These are phyloP conservation scores for Aphyosemion australe DNA, from an alignment of 2,113 vertebrate species.

Conservation along the genomic window DNA sequence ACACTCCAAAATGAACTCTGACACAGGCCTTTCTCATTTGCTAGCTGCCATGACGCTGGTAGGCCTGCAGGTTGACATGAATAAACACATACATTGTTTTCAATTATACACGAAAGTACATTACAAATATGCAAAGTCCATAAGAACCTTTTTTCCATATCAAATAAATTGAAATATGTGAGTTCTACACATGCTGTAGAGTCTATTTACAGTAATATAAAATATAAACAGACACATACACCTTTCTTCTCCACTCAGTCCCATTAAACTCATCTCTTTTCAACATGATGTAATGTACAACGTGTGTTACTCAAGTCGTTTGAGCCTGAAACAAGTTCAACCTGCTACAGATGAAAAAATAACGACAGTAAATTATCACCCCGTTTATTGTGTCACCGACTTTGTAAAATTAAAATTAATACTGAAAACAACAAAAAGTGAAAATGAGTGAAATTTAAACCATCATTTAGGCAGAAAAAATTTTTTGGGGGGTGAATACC, in stretches of 20 bases:
- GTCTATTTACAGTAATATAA: slow-evolving; percentile 65
- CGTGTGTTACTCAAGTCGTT: not conserved
- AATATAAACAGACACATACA: slow-evolving; percentile 59
- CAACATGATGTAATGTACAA: slow-evolving; percentile 12
- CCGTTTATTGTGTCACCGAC: slow-evolving; percentile 1
- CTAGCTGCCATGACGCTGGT: slow-evolving; percentile 71
- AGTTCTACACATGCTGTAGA: slow-evolving; percentile 72
- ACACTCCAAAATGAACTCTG: slow-evolving; percentile 40
- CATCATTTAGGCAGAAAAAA: not conserved
- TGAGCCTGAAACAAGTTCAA: slow-evolving; percentile 4
- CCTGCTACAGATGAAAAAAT: slow-evolving; percentile 29
- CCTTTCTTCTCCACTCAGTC: slow-evolving; percentile 38
- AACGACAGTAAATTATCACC: not conserved
- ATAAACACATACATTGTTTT: slow-evolving; percentile 42
- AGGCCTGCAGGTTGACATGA: slow-evolving; percentile 49
- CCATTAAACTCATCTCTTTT: slow-evolving; percentile 35
- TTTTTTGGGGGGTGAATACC: not conserved
- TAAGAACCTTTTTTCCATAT: slow-evolving; percentile 61
- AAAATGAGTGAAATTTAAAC: not conserved
- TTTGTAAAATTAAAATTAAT: slow-evolving; percentile 25
- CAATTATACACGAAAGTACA: slow-evolving; percentile 59
- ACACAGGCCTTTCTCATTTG: slow-evolving; percentile 62
- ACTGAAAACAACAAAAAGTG: slow-evolving; percentile 3
- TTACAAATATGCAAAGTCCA: slow-evolving; percentile 72
- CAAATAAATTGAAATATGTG: slow-evolving; percentile 66